A percentile compares a stretch with the other conserved stretches of the same genome.
phyloP scores from a whole-genome alignment of 2,797 vertebrate genomes.

The Pseudopleuronectes americanus region DNA sequence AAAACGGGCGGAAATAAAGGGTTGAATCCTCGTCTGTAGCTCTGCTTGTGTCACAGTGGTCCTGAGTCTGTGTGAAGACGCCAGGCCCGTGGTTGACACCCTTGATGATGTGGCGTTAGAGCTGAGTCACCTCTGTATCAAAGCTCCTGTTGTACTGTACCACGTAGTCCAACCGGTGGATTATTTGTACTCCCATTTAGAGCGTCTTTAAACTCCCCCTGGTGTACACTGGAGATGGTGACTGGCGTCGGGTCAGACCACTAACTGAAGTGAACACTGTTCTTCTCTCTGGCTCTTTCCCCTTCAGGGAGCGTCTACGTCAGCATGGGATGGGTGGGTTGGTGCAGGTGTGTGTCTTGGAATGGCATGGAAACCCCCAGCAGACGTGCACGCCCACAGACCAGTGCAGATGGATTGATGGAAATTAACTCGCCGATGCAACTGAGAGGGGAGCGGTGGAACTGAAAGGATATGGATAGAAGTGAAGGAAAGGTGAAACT shows the following conservation, averaged over 20 bases:
- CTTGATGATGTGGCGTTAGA: constrained; percentile 57
- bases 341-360: constrained; percentile 57
- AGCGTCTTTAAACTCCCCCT: constrained; percentile 45
- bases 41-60: too few species aligned
- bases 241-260: constrained; percentile 57
- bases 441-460: not conserved
- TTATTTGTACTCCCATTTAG: constrained; percentile 67
- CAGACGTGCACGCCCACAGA: constrained; percentile 35
- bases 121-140: constrained; percentile 28
- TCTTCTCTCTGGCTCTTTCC: constrained; percentile 24
- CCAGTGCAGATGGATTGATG: constrained; percentile 33
- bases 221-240: constrained; percentile 36
- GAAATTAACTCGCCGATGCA: constrained; percentile 34
- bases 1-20: too few species aligned
- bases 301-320: constrained; percentile 21
- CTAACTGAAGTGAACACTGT: constrained; percentile 41
- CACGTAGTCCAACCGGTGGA: constrained; percentile 30
- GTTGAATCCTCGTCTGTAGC: too few species aligned
- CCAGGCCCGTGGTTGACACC: constrained; percentile 13
- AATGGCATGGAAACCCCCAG: constrained; percentile 56
- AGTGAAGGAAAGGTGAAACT: too few species aligned
- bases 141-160: constrained; percentile 33
- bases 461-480: too few species aligned
- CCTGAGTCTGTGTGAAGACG: constrained; percentile 1
- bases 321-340: constrained; percentile 35